Percentiles rank a stretch among this genome's conserved stretches.
phyloP scores from a whole-genome alignment of 2,888 invertebrate species.

The Branchellion lobata region DNA sequence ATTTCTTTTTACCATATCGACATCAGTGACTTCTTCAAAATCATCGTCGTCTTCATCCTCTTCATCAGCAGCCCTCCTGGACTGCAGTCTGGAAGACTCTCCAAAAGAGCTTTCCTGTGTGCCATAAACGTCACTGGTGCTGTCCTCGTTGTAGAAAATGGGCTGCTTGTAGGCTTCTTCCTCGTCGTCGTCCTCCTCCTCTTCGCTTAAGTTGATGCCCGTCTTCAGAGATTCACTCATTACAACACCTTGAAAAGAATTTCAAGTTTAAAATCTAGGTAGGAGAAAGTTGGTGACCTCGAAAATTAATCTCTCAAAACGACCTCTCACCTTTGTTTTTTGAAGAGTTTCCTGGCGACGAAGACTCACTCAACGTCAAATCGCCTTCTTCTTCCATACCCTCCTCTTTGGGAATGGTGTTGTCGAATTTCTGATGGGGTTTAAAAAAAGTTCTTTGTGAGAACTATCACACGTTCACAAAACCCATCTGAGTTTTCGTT shows the following conservation, averaged over 20 bases:
- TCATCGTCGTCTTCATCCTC: conserved; percentile 33
- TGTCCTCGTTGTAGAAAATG: not conserved
- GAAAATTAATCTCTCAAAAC: no score
- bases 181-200: conserved; percentile 15
- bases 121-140: not conserved
- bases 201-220: conserved; percentile 22
- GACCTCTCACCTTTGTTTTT: not conserved
- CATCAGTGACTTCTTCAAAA: not conserved
- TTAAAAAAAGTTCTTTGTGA: no score
- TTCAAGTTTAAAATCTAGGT: no score
- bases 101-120: not conserved
- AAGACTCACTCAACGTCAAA: conserved; percentile 15
- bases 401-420: no score
- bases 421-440: no score
- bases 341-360: not conserved
- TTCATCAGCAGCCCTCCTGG: not conserved
- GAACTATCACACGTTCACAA: no score
- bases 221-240: not conserved
- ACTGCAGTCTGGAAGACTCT: not conserved
- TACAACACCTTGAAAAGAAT: not conserved
- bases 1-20: no score
- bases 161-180: not conserved
- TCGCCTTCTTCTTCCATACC: not conserved
- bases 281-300: no score
- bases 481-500: no score